Conservation (phyloP, 2,113 vertebrate genomes). For the Cichladusa arquata region DNA sequence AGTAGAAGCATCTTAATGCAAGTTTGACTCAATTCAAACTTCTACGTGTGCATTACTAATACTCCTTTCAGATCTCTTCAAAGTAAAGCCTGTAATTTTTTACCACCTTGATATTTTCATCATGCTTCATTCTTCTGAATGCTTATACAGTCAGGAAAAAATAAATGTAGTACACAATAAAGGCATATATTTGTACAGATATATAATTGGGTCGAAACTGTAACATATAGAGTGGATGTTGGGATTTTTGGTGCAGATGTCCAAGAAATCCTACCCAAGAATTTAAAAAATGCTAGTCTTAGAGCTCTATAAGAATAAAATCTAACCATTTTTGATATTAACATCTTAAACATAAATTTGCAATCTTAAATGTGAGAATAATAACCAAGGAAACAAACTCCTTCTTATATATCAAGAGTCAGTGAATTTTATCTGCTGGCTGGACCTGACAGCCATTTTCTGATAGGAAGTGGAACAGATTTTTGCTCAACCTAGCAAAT, state of each 20-base stretch:
- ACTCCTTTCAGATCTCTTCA: not conserved
- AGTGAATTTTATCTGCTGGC: not conserved
- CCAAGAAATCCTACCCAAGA: not conserved
- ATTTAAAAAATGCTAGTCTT: not conserved
- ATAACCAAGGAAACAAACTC: not conserved
- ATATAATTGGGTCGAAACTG: not conserved
- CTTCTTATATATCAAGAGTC: not conserved
- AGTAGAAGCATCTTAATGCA: not conserved
- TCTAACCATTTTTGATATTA: not conserved
- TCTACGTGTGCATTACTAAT: accelerated
- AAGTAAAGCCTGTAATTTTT: not conserved
- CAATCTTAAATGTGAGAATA: not conserved
- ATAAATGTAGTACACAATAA: not conserved
- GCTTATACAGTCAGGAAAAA: not conserved
- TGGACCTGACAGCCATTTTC: not conserved
- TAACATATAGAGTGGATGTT: not conserved
- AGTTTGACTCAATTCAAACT: not conserved
- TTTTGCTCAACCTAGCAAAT: not conserved
- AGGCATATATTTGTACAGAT: not conserved
- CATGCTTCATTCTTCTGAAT: not conserved
- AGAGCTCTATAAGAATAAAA: not conserved
- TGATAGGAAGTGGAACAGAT: not conserved
- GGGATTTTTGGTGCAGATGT: not conserved
- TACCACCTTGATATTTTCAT: not conserved
- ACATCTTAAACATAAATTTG: not conserved